phyloP scores from a whole-genome alignment of 2,113 vertebrate genomes.

The Psilopogon haemacephalus region DNA sequence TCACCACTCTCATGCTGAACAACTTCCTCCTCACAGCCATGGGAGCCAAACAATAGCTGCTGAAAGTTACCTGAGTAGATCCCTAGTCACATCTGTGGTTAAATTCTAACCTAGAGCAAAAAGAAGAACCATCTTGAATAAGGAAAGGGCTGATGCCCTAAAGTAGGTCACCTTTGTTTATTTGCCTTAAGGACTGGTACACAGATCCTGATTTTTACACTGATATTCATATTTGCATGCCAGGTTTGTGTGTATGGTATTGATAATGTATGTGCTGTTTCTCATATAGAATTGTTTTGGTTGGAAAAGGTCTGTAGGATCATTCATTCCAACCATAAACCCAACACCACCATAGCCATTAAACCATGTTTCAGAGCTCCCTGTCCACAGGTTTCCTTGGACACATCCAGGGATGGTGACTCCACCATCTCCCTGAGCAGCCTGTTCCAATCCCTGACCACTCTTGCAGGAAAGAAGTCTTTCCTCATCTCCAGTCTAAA shows the following conservation, averaged over 20 bases:
- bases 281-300: not conserved
- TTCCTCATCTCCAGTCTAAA: too few species aligned
- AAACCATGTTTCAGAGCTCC: too few species aligned
- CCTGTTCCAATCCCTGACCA: too few species aligned
- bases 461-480: too few species aligned
- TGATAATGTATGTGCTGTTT: not conserved
- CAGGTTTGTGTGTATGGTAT: not conserved
- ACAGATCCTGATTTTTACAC: not conserved
- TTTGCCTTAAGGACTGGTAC: not conserved
- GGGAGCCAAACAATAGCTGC: not conserved
- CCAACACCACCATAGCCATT: too few species aligned
- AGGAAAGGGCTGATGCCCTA: not conserved
- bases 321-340: too few species aligned
- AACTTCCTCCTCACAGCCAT: too few species aligned
- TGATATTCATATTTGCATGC: not conserved
- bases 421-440: too few species aligned
- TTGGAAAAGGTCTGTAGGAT: too few species aligned
- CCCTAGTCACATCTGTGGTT: not conserved
- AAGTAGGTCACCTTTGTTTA: not conserved
- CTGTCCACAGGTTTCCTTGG: too few species aligned
- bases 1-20: too few species aligned
- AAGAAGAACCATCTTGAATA: not conserved
- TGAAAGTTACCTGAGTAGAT: not conserved
- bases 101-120: not conserved
- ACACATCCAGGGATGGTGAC: too few species aligned